phyloP scores from a whole-genome alignment of 2,888 invertebrate genomes.

The Drosophila testacea region DNA sequence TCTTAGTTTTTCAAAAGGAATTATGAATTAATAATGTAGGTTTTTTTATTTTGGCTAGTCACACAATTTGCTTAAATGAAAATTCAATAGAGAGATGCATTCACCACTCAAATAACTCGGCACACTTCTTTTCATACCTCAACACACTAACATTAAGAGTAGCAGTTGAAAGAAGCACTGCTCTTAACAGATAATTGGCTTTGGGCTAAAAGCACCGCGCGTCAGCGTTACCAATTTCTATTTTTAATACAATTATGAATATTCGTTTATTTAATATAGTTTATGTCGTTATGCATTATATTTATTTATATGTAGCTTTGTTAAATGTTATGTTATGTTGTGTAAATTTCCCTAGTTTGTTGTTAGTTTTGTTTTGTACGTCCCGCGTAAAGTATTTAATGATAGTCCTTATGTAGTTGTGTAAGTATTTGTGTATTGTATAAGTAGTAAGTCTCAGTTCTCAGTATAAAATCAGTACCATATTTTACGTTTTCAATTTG shows the following conservation, averaged over 20 bases:
- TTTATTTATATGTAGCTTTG: slow-evolving; percentile 35
- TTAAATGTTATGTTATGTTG: slow-evolving; percentile 26
- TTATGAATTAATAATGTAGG: slow-evolving; percentile 9
- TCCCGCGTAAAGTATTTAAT: slow-evolving; percentile 64
- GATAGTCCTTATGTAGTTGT: slow-evolving; percentile 65
- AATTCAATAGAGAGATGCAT: slow-evolving; percentile 8
- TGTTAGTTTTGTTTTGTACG: slow-evolving; percentile 57
- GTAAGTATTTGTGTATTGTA: slow-evolving; percentile 62
- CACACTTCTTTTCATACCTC: too few species aligned
- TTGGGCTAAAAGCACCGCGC: slow-evolving; percentile 71
- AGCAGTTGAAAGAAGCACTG: too few species aligned
- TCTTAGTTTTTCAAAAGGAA: slow-evolving; percentile 10
- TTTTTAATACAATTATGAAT: slow-evolving; percentile 10
- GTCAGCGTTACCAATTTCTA: slow-evolving; percentile 65
- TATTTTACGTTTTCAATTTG: slow-evolving; percentile 59
- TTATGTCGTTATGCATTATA: slow-evolving; percentile 35
- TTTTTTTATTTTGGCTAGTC: slow-evolving; percentile 3
- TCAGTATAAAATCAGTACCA: slow-evolving; percentile 81
- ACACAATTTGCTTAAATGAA: slow-evolving; percentile 10
- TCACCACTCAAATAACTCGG: slow-evolving; percentile 3
- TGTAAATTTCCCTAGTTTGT: slow-evolving; percentile 75
- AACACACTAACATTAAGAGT: too few species aligned
- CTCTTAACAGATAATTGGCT: slow-evolving; percentile 2
- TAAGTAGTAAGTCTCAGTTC: slow-evolving; percentile 79
- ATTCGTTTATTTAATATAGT: slow-evolving; percentile 35